A percentile compares a stretch with the other conserved stretches of the same genome.
Conservation (phyloP, 2,797 vertebrate genomes). For the Morelia viridis region DNA sequence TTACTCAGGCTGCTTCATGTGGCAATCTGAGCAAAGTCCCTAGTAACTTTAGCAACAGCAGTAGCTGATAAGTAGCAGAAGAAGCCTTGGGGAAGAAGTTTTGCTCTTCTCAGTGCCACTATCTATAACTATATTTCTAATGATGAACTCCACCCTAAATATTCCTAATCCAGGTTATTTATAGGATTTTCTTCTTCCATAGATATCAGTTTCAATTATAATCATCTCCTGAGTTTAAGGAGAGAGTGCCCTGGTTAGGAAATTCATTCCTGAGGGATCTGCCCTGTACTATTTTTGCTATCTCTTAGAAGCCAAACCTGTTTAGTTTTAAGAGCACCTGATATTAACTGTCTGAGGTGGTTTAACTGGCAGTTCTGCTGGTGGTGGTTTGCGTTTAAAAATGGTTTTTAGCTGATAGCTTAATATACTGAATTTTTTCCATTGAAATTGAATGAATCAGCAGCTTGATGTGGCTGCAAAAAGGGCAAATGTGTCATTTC, state of each 20-base stretch:
- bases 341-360: not conserved
- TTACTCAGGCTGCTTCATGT: not conserved
- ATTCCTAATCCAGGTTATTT: not conserved
- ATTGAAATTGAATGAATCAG: not conserved
- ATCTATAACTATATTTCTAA: not conserved
- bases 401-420: not conserved
- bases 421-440: not conserved
- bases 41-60: not conserved
- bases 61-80: not conserved
- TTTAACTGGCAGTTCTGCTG: not conserved
- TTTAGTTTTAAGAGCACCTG: not conserved
- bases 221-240: not conserved
- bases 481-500: not conserved
- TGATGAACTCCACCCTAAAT: not conserved
- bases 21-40: not conserved
- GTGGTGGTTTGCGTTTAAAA: not conserved
- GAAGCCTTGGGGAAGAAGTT: too few species aligned
- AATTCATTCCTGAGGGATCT: not conserved
- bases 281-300: not conserved
- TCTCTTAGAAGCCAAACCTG: not conserved
- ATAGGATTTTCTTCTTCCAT: not conserved
- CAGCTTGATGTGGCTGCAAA: not conserved
- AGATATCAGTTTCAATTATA: not conserved
- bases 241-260: not conserved
- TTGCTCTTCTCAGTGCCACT: not conserved